Conservation (phyloP, 2,113 vertebrate genomes). For the Diglossa brunneiventris region DNA sequence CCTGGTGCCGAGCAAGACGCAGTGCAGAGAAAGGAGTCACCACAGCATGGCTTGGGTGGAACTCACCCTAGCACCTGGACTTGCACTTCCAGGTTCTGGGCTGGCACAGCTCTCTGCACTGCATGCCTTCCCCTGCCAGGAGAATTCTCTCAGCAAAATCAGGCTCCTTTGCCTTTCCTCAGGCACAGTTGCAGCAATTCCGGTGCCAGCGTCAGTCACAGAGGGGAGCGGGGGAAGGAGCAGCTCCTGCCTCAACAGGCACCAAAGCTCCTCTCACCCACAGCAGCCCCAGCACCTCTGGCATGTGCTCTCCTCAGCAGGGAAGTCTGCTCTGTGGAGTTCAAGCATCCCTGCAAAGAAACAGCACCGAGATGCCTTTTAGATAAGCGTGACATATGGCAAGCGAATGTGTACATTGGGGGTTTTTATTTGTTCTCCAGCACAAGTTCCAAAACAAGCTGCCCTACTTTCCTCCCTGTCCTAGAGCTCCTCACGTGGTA, state of each 20-base stretch:
- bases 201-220: background rate
- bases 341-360: constrained; percentile 40
- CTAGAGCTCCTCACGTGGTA: background rate
- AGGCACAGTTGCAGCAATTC: background rate
- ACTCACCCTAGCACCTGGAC: background rate
- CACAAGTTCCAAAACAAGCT: constrained; percentile 55
- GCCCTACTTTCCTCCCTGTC: background rate
- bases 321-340: background rate
- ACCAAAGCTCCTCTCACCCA: background rate
- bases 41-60: background rate
- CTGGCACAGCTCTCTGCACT: background rate
- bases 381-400: constrained; percentile 47
- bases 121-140: background rate
- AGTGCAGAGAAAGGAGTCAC: background rate
- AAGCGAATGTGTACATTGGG: constrained; percentile 42
- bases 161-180: background rate
- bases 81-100: background rate
- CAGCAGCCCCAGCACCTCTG: background rate
- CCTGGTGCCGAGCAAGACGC: background rate
- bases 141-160: background rate
- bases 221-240: background rate
- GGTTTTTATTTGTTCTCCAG: constrained; percentile 46
- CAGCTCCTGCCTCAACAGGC: background rate
- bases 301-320: background rate
- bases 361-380: background rate